phyloP scores from a whole-genome alignment of 2,113 vertebrate species.

The Mesocricetus auratus region DNA sequence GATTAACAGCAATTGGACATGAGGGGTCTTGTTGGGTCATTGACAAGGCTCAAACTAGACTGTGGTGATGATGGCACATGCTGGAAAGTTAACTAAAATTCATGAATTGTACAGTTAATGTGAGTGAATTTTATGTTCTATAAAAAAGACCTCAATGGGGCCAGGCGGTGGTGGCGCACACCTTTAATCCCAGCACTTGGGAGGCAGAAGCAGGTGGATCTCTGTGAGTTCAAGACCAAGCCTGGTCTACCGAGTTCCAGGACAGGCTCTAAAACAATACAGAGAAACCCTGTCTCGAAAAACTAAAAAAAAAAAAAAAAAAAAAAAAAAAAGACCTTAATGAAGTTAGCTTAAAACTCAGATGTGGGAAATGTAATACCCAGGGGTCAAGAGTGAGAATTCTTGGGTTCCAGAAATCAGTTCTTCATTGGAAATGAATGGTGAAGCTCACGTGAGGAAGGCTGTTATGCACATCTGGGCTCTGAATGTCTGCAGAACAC shows the following conservation, averaged over 20 bases:
- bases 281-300: too few relatives aligned
- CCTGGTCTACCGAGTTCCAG: too few relatives aligned
- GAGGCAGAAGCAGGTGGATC: too few relatives aligned
- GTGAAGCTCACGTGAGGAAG: too few relatives aligned
- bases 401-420: neutral
- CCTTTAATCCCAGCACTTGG: too few relatives aligned
- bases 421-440: neutral
- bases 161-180: too few relatives aligned
- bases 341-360: neutral
- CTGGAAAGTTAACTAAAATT: neutral
- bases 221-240: too few relatives aligned
- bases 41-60: neutral
- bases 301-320: too few relatives aligned
- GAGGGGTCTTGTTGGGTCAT: neutral
- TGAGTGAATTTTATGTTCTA: neutral
- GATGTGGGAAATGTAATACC: neutral
- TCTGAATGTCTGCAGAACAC: too few relatives aligned
- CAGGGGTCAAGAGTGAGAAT: neutral
- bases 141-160: neutral
- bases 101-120: neutral
- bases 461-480: too few relatives aligned
- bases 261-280: too few relatives aligned
- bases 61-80: neutral
- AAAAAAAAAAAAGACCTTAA: neutral
- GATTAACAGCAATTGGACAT: neutral